Conservation (phyloP, 2,113 vertebrate genomes). For the Procavia capensis region DNA sequence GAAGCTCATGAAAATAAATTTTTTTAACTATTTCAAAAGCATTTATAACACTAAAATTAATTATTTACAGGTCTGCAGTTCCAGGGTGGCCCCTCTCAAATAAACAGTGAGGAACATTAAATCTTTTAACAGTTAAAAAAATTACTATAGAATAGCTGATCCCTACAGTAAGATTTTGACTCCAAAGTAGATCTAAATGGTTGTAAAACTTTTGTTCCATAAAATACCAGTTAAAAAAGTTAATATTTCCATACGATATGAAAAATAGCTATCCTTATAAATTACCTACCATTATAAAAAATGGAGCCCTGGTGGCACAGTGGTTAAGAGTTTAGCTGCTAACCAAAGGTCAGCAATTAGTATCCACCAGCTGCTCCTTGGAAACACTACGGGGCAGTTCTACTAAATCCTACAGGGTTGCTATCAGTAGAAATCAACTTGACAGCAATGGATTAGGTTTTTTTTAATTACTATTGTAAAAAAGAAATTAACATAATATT, state of each 20-base stretch:
- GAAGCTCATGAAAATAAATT: neutral
- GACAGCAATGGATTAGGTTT: no score
- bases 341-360: no score
- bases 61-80: conserved; percentile 29
- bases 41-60: conserved; percentile 9
- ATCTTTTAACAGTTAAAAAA: conserved; percentile 20
- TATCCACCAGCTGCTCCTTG: no score
- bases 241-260: conserved; percentile 35
- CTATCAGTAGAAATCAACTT: no score
- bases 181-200: neutral
- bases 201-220: neutral
- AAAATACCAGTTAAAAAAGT: conserved; percentile 25
- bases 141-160: conserved; percentile 16
- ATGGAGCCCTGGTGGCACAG: neutral
- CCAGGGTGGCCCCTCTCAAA: conserved; percentile 29
- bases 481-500: conserved; percentile 39
- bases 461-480: neutral
- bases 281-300: neutral
- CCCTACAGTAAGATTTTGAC: neutral
- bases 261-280: neutral
- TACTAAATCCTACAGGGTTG: no score
- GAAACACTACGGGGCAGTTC: no score
- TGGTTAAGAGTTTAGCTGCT: no score
- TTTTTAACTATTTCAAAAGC: neutral
- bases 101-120: conserved; percentile 23